Conservation (phyloP, 2,888 invertebrate genomes). For the Lasioglossum lativentre region DNA sequence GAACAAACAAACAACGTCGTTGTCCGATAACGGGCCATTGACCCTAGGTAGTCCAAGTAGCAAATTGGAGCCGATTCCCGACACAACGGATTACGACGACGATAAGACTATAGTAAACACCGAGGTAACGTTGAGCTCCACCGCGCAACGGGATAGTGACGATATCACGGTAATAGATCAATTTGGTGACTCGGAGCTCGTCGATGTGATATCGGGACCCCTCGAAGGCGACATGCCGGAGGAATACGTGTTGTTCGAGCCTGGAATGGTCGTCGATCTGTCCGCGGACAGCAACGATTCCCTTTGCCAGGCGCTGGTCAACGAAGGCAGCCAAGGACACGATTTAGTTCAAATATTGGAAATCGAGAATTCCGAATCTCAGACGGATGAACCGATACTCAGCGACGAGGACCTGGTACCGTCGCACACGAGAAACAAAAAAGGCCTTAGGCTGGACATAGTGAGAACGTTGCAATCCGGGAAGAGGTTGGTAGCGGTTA, state of each 20-base stretch:
- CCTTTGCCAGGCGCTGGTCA: constrained; percentile 83
- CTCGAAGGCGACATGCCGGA: constrained; percentile 87
- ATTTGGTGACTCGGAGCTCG: constrained; percentile 86
- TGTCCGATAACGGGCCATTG: constrained; percentile 72
- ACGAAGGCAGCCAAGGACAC: constrained; percentile 80
- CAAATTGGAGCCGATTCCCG: constrained; percentile 85
- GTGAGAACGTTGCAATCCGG: constrained; percentile 83
- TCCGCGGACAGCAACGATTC: constrained; percentile 87
- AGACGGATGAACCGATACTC: constrained; percentile 73
- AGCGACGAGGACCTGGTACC: constrained; percentile 80
- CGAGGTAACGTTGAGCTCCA: constrained; percentile 87
- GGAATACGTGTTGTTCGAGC: constrained; percentile 88
- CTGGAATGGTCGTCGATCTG: constrained; percentile 87
- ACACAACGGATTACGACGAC: constrained; percentile 87
- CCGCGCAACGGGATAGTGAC: constrained; percentile 86
- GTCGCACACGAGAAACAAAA: constrained; percentile 77
- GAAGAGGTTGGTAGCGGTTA: constrained; percentile 83
- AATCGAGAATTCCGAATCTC: constrained; percentile 78
- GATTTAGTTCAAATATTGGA: constrained; percentile 83
- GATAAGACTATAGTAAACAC: constrained; percentile 87
- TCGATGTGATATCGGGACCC: constrained; percentile 88
- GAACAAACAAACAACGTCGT: constrained; percentile 70
- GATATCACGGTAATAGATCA: constrained; percentile 87
- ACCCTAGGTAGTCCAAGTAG: constrained; percentile 83
- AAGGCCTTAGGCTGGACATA: constrained; percentile 78